Evolutionary conservation across 1,140 invertebrate genomes (phyloP), one percentile per base, ranked within the genome.

Genomic region (Physella acuta): DNA sequence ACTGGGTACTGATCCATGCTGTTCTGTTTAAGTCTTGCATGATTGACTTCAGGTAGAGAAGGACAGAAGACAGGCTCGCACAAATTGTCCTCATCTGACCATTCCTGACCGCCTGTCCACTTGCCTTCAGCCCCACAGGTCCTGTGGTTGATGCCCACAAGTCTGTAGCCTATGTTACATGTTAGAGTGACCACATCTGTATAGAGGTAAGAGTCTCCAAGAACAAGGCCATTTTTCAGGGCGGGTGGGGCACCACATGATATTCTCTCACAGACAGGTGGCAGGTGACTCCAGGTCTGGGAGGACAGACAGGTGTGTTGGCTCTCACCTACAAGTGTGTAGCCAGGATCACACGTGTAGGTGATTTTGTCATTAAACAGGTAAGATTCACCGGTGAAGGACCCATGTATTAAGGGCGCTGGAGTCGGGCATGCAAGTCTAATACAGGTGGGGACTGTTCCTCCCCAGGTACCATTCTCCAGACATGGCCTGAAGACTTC

Each of bases 281-380:
- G 4, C 28, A 39, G 53, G 24, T 71, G 78, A 51, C 77, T 80
- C 93, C 93, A 95, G 0, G 92, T 92, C 20, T 91, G 92, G 82
- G 96, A 93, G 80, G 94, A 93, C 17, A 93, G 88, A 80, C 95
- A 96, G 52, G 92, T 80, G 76, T 93, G 86, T 68, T 92, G 87
- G 0, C 90, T 28, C 26, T 53, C 85, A n/a, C 68, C 71, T n/a
- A 75, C 63, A 17, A 86, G 71, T 63, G 75, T 70, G 64, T 82
- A 86, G 0, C 85, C 85, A 58, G 78, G 73, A 71, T 82, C 75
- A 75, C 86, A 87, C 20, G 74, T 73, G 59, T 84, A 86, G 8
- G 34, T 74, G 64, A 90, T 90, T 14, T 58, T 73, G 20, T 71
- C 73, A 3, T 72, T 72, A 69, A 71, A 82, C 30, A 74, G 75